phyloP scores from a whole-genome alignment of 2,888 invertebrate species.

The Oligia fasciuncula region DNA sequence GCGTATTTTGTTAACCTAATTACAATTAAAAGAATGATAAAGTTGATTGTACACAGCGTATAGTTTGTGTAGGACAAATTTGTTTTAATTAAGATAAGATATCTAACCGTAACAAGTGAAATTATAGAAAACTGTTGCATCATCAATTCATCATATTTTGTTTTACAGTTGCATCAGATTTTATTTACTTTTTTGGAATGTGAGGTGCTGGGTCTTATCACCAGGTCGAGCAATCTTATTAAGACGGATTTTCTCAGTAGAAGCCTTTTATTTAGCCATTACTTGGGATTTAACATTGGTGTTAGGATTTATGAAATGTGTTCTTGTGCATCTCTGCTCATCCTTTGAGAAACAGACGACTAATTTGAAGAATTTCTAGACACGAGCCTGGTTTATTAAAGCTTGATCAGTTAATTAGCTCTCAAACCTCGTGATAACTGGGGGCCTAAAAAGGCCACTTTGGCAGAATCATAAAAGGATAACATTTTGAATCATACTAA shows the following conservation, averaged over 20 bases:
- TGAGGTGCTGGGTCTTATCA: background rate
- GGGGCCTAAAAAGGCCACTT: too few species aligned
- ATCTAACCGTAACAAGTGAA: conserved; percentile 21
- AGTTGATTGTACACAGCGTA: conserved; percentile 6
- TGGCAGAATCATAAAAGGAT: too few species aligned
- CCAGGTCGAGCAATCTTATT: background rate
- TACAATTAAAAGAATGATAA: conserved; percentile 42
- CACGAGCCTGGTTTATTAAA: background rate
- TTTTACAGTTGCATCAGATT: background rate
- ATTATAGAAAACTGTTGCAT: conserved; percentile 29
- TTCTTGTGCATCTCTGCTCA: background rate
- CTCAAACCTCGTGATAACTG: background rate
- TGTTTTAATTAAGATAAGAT: conserved; percentile 24
- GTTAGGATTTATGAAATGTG: background rate
- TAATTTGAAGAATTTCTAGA: background rate
- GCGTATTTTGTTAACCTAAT: conserved; percentile 48
- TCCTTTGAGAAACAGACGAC: background rate
- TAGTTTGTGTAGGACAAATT: background rate
- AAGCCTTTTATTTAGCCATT: background rate
- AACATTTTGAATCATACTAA: too few species aligned
- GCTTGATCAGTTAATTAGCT: background rate
- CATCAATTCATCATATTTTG: conserved; percentile 9
- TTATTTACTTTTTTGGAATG: background rate
- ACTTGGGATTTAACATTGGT: background rate
- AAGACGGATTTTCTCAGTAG: too few species aligned